phyloP scores from a whole-genome alignment of 2,113 vertebrate genomes.

The Menura novaehollandiae region DNA sequence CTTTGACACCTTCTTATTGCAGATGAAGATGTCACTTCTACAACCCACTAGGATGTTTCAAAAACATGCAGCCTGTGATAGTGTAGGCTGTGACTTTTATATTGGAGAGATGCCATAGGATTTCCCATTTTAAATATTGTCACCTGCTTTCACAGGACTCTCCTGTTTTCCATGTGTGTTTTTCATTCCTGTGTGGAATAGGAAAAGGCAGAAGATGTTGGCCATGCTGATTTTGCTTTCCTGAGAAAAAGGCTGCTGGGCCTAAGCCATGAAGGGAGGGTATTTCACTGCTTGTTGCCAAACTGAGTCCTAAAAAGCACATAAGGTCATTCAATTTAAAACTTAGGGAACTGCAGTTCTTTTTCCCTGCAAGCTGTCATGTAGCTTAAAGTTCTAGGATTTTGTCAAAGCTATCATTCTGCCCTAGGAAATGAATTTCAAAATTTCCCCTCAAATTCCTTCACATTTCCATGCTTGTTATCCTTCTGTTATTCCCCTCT shows the following conservation, averaged over 20 bases:
- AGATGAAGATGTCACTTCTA: background rate
- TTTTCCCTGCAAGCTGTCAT: background rate
- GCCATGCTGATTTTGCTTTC: background rate
- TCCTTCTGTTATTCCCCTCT: background rate
- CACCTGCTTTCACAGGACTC: constrained; percentile 4
- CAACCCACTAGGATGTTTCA: background rate
- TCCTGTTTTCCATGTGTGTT: background rate
- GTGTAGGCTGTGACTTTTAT: background rate
- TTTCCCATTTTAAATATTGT: constrained; percentile 4
- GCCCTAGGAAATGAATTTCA: background rate
- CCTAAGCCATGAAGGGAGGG: background rate
- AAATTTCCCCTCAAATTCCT: background rate
- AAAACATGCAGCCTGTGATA: background rate
- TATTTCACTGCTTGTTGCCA: background rate
- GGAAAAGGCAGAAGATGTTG: constrained; percentile 4
- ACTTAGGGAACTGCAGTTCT: background rate
- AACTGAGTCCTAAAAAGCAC: background rate
- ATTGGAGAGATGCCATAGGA: background rate
- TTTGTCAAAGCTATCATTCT: background rate
- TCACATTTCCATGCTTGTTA: background rate
- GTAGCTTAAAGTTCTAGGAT: background rate
- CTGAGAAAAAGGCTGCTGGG: constrained; percentile 8
- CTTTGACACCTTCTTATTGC: background rate
- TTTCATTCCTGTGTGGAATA: background rate
- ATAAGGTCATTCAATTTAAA: background rate